phyloP scores from a whole-genome alignment of 2,797 vertebrate species.

The Urophycis tenuis region DNA sequence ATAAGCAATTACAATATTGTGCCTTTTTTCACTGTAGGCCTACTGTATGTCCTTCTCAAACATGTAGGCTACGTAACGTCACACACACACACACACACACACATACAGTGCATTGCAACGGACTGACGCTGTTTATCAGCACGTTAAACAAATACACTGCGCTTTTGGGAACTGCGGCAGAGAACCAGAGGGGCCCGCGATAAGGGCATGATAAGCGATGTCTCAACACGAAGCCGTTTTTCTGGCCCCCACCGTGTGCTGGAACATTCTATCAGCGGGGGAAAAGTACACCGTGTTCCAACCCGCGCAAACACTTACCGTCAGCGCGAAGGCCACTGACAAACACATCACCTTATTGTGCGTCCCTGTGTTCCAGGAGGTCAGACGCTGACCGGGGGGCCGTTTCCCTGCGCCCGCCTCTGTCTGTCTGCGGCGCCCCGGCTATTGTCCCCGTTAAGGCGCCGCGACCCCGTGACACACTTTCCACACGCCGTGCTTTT shows the following conservation, averaged over 20 bases:
- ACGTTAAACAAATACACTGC: neutral
- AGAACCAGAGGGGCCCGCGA: neutral
- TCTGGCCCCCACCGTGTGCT: neutral
- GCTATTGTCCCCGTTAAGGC: neutral
- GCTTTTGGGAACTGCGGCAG: neutral
- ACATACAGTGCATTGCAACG: neutral
- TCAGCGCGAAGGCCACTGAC: conserved; percentile 57
- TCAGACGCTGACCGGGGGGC: neutral
- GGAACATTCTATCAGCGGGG: conserved; percentile 38
- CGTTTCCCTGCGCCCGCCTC: neutral
- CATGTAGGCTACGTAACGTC: no score
- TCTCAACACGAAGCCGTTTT: neutral
- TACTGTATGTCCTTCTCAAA: neutral
- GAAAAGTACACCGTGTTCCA: conserved; percentile 70
- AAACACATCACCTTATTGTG: conserved; percentile 52
- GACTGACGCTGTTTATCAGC: neutral
- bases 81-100: no score
- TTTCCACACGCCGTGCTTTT: neutral
- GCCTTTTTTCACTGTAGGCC: neutral
- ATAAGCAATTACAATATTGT: conserved; percentile 58
- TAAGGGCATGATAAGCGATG: neutral
- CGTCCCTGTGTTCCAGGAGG: conserved; percentile 15
- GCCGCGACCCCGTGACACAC: neutral
- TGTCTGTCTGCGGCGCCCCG: neutral
- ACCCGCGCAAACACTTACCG: conserved; percentile 70